Percentiles rank a stretch among this genome's conserved stretches.
phyloP scores from a whole-genome alignment of 2,888 invertebrate species.

The Cepaea hortensis region DNA sequence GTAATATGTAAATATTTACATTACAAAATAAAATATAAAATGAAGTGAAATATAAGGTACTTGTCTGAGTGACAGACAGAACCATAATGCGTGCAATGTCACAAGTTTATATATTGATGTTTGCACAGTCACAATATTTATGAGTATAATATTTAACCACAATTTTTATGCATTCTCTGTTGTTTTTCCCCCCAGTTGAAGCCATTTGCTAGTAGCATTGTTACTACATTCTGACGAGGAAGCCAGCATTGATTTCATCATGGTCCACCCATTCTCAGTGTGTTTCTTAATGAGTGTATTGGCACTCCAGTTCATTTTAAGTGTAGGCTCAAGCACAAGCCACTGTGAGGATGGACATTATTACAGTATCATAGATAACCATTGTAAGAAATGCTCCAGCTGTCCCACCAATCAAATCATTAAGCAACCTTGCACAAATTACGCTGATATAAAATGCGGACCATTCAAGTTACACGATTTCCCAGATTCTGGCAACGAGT shows the following conservation, averaged over 20 bases:
- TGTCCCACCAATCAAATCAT: slow-evolving; percentile 58
- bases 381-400: slow-evolving; percentile 51
- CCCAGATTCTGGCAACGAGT: not conserved
- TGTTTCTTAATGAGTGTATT: not conserved
- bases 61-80: too few species aligned
- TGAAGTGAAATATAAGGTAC: too few species aligned
- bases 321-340: not conserved
- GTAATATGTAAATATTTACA: too few species aligned
- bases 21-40: too few species aligned
- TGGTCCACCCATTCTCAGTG: not conserved
- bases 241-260: not conserved
- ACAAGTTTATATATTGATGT: too few species aligned
- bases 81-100: too few species aligned
- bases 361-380: slow-evolving; percentile 26
- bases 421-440: slow-evolving; percentile 52
- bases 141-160: too few species aligned
- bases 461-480: slow-evolving; percentile 57
- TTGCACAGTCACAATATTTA: too few species aligned
- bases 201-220: not conserved
- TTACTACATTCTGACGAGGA: not conserved
- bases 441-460: slow-evolving; percentile 55
- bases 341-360: slow-evolving; percentile 36
- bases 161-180: too few species aligned
- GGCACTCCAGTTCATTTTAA: not conserved
- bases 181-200: not conserved